Conservation (phyloP, 2,113 vertebrate genomes). For the Glaucidium brasilianum region DNA sequence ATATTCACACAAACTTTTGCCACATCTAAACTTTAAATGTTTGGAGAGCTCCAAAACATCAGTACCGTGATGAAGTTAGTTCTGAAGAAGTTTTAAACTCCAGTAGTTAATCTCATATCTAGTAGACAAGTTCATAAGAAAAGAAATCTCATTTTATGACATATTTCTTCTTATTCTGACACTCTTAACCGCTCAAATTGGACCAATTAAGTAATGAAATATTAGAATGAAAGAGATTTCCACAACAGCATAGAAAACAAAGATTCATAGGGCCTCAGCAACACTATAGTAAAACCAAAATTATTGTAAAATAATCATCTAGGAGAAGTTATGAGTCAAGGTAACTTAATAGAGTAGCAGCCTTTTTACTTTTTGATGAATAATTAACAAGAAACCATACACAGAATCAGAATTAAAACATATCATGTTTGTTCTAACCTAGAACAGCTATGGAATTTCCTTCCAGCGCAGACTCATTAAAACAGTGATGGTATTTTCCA, state of each 20-base stretch:
- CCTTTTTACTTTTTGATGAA: background rate
- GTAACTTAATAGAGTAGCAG: background rate
- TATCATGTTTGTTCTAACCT: background rate
- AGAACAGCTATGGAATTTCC: background rate
- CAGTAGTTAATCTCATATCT: background rate
- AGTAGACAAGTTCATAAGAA: background rate
- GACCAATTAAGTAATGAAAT: background rate
- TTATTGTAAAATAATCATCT: background rate
- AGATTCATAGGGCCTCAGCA: background rate
- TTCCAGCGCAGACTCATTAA: background rate
- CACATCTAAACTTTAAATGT: background rate
- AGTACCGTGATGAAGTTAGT: background rate
- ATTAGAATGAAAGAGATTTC: background rate
- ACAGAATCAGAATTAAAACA: background rate
- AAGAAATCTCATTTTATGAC: background rate
- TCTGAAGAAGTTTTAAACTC: background rate
- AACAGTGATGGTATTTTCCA: background rate
- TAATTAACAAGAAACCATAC: background rate
- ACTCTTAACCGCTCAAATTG: background rate
- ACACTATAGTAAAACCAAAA: background rate
- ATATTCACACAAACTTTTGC: background rate
- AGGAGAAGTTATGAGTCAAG: background rate
- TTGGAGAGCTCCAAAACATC: background rate
- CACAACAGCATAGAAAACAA: background rate
- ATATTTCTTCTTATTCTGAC: background rate